Evolutionary conservation across 2,797 vertebrate species (phyloP), one percentile per base, ranked within the genome.

Genomic region (Microctenopoma stevenorrisi): DNA sequence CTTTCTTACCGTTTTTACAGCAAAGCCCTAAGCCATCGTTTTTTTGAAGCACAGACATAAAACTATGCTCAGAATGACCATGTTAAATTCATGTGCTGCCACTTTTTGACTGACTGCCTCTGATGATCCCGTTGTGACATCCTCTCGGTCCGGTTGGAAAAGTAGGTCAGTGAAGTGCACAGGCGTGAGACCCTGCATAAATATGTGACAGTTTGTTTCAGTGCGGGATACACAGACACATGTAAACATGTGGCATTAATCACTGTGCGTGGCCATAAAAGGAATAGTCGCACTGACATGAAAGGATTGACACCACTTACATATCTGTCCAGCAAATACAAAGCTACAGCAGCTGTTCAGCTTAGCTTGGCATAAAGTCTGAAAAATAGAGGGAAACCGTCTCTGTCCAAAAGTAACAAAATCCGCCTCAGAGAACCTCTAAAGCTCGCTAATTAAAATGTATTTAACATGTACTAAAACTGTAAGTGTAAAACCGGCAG

Each of bases 21-120:
- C 74, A 64, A 64, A 76, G 58, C 72, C 66, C 38, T n/a, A n/a
- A 77, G 74, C 49, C 11, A 38, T 67, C 37, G 47, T 63, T 64
- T 72, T 54, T 83, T 52, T 81, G 25, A 81, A 78, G 73, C n/a
- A 38, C 57, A 57, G 61, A 64, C 73, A 63, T 68, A 75, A 84
- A 83, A 68, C 61, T 72, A 47, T 48, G 74, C 72, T 79, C 49
- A 5, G 74, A 80, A 57, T 74, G 58, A 13, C 55, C 74, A 76
- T 87, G 62, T 74, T 78, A 73, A 84, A 86, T 86, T 79, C 56
- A 82, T 83, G 49, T 51, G 57, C 72, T 74, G 74, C 63, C 81
- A 74, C 64, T 79, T 35, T 74, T 77, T 86, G 82, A 84, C 82
- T 81, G 71, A 70, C 79, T 79, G 44, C 57, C 40, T 82, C 79